Evolutionary conservation across 2,888 invertebrate genomes (phyloP).

Genomic region (Drosophila neonasuta): DNA sequence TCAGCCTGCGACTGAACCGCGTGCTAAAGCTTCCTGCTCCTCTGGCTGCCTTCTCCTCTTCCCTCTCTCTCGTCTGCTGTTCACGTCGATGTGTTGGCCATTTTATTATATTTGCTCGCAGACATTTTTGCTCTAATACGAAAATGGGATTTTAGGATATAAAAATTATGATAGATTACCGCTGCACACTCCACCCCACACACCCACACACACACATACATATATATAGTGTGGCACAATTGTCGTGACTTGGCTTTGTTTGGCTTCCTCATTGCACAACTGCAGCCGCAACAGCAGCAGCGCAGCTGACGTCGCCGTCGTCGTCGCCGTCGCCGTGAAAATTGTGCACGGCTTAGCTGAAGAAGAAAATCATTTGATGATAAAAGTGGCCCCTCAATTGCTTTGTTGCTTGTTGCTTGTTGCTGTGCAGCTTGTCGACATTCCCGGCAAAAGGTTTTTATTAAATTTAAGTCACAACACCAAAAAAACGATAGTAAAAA

Average conservation of each 20-base stretch:
- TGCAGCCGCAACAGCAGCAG: conserved; percentile 33
- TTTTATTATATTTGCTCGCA: conserved; percentile 79
- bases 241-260: conserved; percentile 48
- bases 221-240: conserved; percentile 20
- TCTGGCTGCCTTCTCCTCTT: not conserved
- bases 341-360: conserved; percentile 61
- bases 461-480: conserved; percentile 58
- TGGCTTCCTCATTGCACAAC: conserved; percentile 29
- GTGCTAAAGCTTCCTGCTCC: conserved; percentile 14
- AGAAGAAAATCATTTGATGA: conserved; percentile 72
- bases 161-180: conserved; percentile 81
- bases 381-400: conserved; percentile 74
- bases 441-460: conserved; percentile 39
- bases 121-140: conserved; percentile 79
- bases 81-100: conserved; percentile 69
- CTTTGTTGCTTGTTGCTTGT: conserved; percentile 60
- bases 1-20: conserved; percentile 42
- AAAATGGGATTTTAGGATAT: conserved; percentile 81
- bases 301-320: too few species aligned
- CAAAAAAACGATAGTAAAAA: not conserved
- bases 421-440: not conserved
- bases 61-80: conserved; percentile 11
- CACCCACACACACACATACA: conserved; percentile 17
- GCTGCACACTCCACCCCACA: conserved; percentile 54
- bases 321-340: conserved; percentile 45